Evolutionary conservation across 1,140 invertebrate genomes (phyloP).

Genomic region (Bombus sibiricus): DNA sequence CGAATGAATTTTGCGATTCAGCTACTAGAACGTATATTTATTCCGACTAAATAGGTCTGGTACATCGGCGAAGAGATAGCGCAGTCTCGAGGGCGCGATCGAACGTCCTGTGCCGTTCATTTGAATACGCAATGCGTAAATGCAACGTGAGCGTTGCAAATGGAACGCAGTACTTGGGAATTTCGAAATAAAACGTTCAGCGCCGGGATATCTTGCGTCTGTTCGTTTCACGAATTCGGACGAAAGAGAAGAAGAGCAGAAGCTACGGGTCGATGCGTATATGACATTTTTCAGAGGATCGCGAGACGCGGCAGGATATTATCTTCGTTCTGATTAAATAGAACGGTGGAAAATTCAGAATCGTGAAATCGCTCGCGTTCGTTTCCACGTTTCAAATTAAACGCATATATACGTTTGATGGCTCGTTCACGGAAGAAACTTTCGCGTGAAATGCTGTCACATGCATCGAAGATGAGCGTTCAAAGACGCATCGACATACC

Average conservation of each 20-base stretch:
- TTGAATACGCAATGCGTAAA: conserved; percentile 33
- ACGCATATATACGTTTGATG: too few species aligned
- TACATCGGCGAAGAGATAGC: background rate
- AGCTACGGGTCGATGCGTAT: background rate
- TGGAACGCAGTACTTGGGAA: background rate
- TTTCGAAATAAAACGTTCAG: background rate
- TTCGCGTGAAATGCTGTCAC: too few species aligned
- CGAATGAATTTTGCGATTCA: background rate
- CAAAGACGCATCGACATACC: too few species aligned
- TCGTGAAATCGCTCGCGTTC: background rate
- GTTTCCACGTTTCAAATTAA: background rate
- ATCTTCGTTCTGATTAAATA: background rate
- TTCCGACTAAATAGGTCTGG: background rate
- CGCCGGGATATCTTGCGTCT: background rate
- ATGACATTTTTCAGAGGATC: background rate
- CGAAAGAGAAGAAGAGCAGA: too few species aligned
- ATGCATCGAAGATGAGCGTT: too few species aligned
- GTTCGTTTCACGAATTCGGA: background rate
- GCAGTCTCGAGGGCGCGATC: conserved; percentile 18
- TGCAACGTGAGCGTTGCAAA: background rate
- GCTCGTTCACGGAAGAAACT: too few species aligned
- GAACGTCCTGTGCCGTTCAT: conserved; percentile 13
- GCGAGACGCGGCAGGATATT: background rate
- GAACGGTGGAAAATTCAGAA: background rate
- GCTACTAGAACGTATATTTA: background rate